Conservation (phyloP, 2,797 vertebrate genomes). For the Pipistrellus pygmaeus region DNA sequence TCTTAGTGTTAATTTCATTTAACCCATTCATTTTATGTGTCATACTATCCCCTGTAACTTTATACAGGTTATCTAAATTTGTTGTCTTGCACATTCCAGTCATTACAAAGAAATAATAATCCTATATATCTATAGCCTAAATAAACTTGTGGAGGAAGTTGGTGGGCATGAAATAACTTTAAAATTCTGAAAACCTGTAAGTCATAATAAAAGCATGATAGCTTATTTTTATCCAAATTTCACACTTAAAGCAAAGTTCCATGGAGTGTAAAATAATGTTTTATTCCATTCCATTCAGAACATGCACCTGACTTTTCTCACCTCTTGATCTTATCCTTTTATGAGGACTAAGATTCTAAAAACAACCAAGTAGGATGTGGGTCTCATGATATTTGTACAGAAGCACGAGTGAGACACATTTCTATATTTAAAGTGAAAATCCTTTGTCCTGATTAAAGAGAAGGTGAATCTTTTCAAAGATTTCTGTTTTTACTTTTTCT, state of each 20-base stretch:
- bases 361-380: conserved; percentile 52
- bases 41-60: neutral
- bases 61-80: neutral
- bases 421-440: conserved; percentile 78
- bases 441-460: conserved; percentile 75
- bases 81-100: neutral
- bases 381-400: conserved; percentile 29
- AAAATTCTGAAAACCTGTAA: conserved; percentile 35
- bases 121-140: neutral
- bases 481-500: neutral
- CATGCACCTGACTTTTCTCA: conserved; percentile 70
- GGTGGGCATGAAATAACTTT: neutral
- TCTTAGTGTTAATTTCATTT: neutral
- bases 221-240: conserved; percentile 60
- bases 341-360: conserved; percentile 62
- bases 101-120: neutral
- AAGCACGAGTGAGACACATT: conserved; percentile 44
- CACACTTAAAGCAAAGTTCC: conserved; percentile 55
- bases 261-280: conserved; percentile 55
- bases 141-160: neutral
- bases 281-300: conserved; percentile 65
- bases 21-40: neutral
- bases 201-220: conserved; percentile 4
- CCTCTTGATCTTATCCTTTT: conserved; percentile 36
- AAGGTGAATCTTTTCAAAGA: conserved; percentile 28